A percentile compares a stretch with the other conserved stretches of the same genome.
These are phyloP conservation scores for Epinephelus malabaricus DNA, from an alignment of 2,797 vertebrate genomes.

Conservation along the genomic window DNA sequence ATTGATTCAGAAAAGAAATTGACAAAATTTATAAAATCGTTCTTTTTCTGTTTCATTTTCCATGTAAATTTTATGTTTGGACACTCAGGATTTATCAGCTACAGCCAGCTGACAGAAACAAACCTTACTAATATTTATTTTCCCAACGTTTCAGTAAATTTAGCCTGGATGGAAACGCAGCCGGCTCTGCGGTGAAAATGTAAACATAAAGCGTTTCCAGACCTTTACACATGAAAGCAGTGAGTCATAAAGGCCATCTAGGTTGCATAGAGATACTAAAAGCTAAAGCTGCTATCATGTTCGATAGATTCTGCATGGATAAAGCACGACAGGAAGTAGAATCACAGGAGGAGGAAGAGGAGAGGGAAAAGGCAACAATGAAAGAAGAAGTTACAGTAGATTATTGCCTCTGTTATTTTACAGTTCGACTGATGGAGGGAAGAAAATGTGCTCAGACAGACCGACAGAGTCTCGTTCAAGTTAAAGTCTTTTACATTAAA, in stretches of 20 bases:
- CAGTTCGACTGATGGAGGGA: conserved; percentile 47
- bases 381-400: conserved; percentile 51
- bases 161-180: conserved; percentile 21
- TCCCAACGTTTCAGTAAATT: background rate
- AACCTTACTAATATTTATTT: background rate
- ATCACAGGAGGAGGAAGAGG: conserved; percentile 15
- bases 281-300: conserved; percentile 65
- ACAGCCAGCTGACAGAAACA: background rate
- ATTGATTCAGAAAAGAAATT: no score
- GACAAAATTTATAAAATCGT: no score
- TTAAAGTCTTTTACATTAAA: conserved; percentile 28
- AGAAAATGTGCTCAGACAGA: conserved; percentile 7
- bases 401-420: conserved; percentile 74
- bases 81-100: background rate
- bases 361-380: conserved; percentile 64
- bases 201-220: conserved; percentile 6
- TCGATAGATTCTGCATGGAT: conserved; percentile 58
- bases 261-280: conserved; percentile 79
- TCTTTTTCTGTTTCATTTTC: no score
- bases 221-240: conserved; percentile 47
- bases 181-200: background rate
- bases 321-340: conserved; percentile 65
- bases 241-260: conserved; percentile 64
- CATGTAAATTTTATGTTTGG: no score
- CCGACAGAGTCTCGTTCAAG: conserved; percentile 14